Evolutionary conservation across 2,797 vertebrate genomes (phyloP), one percentile per base, ranked within the genome.

Genomic region (Cephalopachus bancanus): DNA sequence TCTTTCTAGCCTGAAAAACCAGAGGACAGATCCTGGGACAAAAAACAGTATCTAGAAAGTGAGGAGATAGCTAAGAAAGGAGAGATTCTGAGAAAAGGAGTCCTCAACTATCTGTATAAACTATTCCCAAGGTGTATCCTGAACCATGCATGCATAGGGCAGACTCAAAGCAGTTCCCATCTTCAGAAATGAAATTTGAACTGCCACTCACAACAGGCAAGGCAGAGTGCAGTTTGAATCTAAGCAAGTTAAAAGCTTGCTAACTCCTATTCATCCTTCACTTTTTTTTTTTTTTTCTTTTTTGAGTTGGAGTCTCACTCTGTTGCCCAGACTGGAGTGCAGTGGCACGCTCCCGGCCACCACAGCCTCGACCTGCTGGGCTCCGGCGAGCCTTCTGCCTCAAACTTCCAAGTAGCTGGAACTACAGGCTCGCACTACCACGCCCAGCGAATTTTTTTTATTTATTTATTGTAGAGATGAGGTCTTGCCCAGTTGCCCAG

Each of bases 1-100:
- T 81, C 57, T 92, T 85, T 94, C 71, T 83, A 96, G 53, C 69
- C 30, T 69, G 10, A 91, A 95, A 74, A 97, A 88, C 62, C 14
- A 92, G 51, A 94, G 51, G 17, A 85, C 74, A 94, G 59, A 65
- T 55, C n/a, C 92, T 93, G 37, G 37, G 37, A 90, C 33, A 37
- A 93, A 92, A n/a, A 55, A 83, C 28, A 59, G 11, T 49, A 51
- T 94, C 78, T 85, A 86, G 49, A 86, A 89, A 95, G 59, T 79
- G 79, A 95, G 75, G 37, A 33, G 17, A 51, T 86, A 69, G n/a
- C 60, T 93, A 67, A 96, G 74, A 94, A 95, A 95, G 64, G 59
- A 80, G n/a, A 92, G 49, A 79, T 65, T 60, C 55, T 84, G n/a
- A 97, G 65, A 83, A 96, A 74, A 93, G 33, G 44, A 87, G 11